phyloP scores from a whole-genome alignment of 2,797 vertebrate species.

The Acropternis orthonyx region DNA sequence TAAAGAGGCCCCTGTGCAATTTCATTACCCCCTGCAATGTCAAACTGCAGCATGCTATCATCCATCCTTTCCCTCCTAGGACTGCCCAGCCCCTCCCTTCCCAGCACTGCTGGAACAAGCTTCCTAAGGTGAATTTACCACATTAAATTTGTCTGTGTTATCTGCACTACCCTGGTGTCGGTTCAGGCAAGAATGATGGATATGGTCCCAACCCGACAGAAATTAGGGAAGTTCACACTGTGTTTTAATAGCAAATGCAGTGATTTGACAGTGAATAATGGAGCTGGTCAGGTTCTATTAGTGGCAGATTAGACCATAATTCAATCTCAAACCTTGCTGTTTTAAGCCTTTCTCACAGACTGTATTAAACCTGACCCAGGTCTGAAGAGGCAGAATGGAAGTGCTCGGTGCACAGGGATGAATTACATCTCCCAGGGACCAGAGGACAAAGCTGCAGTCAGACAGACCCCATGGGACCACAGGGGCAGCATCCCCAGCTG shows the following conservation, averaged over 20 bases:
- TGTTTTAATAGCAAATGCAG: conserved; percentile 60
- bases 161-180: conserved; percentile 18
- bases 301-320: conserved; percentile 65
- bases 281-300: conserved; percentile 62
- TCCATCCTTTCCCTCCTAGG: conserved; percentile 57
- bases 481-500: neutral
- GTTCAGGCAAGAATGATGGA: conserved; percentile 54
- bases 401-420: neutral
- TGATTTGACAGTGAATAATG: conserved; percentile 67
- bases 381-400: neutral
- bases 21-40: conserved; percentile 31
- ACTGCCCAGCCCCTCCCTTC: conserved; percentile 41
- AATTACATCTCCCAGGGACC: neutral
- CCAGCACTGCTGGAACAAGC: neutral
- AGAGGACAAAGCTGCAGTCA: neutral
- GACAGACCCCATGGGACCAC: fast-evolving
- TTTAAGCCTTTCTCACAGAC: conserved; percentile 50
- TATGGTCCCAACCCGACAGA: conserved; percentile 54
- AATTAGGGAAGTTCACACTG: conserved; percentile 59
- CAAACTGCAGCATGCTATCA: conserved; percentile 25
- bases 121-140: conserved; percentile 52
- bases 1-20: neutral
- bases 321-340: conserved; percentile 51
- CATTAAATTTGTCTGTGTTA: conserved; percentile 58
- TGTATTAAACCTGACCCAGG: conserved; percentile 52